Conservation (phyloP, 2,888 invertebrate species). For the Molorchus minor region DNA sequence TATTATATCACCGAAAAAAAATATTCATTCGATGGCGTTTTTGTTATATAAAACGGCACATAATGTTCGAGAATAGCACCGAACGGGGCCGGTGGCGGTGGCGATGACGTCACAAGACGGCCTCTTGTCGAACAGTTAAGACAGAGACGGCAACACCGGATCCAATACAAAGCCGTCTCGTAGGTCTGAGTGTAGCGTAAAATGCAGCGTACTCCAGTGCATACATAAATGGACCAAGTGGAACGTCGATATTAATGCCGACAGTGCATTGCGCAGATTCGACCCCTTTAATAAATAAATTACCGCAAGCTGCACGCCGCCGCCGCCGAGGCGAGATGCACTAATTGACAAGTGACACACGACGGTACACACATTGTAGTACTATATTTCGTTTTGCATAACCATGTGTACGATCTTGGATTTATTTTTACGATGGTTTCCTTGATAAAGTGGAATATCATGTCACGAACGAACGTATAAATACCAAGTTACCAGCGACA, state of each 20-base stretch:
- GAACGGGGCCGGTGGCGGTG: neutral
- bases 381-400: neutral
- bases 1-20: too few relatives aligned
- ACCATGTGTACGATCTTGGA: neutral
- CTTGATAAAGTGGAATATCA: too few relatives aligned
- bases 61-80: too few relatives aligned
- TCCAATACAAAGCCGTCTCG: conserved; percentile 22
- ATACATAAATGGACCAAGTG: conserved; percentile 49
- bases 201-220: conserved; percentile 58
- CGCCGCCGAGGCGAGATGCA: conserved; percentile 2
- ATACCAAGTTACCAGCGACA: too few relatives aligned
- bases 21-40: too few relatives aligned
- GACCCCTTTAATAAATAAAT: conserved; percentile 25
- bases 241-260: conserved; percentile 27
- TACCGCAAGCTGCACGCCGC: conserved; percentile 1
- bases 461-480: too few relatives aligned
- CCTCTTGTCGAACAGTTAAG: neutral
- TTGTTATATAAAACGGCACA: too few relatives aligned
- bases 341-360: conserved; percentile 24
- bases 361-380: conserved; percentile 9
- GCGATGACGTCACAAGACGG: conserved; percentile 15
- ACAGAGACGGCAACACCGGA: conserved; percentile 5
- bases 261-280: conserved; percentile 22
- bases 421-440: too few relatives aligned
- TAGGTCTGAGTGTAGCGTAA: conserved; percentile 51